Conservation (phyloP, 2,888 invertebrate species). For the Alitta virens region DNA sequence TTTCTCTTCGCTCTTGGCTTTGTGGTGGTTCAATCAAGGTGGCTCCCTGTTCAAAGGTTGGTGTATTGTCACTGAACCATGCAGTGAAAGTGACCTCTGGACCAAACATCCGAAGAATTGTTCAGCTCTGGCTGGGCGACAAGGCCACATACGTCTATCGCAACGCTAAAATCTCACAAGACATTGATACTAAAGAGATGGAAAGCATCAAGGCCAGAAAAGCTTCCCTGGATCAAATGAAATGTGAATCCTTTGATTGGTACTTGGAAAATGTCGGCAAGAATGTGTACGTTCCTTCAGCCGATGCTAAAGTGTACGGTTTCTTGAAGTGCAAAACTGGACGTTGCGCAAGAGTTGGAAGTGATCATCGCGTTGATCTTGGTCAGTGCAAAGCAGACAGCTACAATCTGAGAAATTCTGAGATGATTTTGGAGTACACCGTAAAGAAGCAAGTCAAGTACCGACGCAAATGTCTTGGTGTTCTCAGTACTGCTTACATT, state of each 20-base stretch:
- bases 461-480: slow-evolving; percentile 25
- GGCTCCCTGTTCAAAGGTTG: slow-evolving; percentile 30
- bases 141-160: slow-evolving; percentile 19
- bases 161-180: background rate
- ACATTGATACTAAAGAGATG: background rate
- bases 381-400: slow-evolving; percentile 24
- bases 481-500: slow-evolving; percentile 24
- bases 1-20: slow-evolving; percentile 30
- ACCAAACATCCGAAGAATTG: slow-evolving; percentile 22
- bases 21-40: slow-evolving; percentile 25
- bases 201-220: background rate
- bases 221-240: background rate
- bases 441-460: slow-evolving; percentile 17
- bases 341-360: slow-evolving; percentile 20
- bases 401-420: slow-evolving; percentile 9
- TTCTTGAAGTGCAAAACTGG: slow-evolving; percentile 24
- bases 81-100: slow-evolving; percentile 24
- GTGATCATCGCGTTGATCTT: slow-evolving; percentile 23
- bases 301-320: slow-evolving; percentile 24
- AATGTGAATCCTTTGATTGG: slow-evolving; percentile 26
- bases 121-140: slow-evolving; percentile 26
- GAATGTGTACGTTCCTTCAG: slow-evolving; percentile 21
- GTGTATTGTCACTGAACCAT: slow-evolving; percentile 28
- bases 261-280: slow-evolving; percentile 24
- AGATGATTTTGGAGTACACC: slow-evolving; percentile 27